These are phyloP conservation scores for Orthosia cruda DNA, from an alignment of 2,888 invertebrate species.

Conservation along the genomic window DNA sequence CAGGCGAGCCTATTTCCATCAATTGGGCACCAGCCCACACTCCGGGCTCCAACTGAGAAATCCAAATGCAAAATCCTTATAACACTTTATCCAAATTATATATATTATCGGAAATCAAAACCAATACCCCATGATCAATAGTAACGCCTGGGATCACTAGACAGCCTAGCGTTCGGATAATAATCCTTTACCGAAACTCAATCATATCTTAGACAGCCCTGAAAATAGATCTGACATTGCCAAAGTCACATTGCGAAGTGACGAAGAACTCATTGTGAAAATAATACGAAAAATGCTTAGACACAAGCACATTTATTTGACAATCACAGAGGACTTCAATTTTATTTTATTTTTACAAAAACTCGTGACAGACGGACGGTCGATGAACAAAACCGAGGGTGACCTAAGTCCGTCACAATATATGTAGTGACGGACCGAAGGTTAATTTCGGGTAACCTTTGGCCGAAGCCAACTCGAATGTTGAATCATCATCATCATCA, in stretches of 20 bases:
- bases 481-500: no score
- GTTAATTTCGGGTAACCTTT: no score
- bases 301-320: conserved; percentile 27
- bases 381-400: conserved; percentile 11
- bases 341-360: conserved; percentile 41
- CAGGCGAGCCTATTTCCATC: no score
- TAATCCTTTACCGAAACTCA: not conserved
- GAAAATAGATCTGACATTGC: not conserved
- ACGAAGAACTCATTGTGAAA: conserved; percentile 6
- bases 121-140: no score
- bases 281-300: conserved; percentile 27
- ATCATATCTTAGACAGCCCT: not conserved
- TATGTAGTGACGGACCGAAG: no score
- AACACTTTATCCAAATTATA: no score
- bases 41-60: no score
- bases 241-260: conserved; percentile 20
- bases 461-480: no score
- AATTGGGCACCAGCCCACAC: no score
- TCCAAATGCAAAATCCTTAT: no score
- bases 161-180: not conserved
- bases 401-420: conserved; percentile 8
- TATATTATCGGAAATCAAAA: no score
- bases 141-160: no score
- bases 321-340: conserved; percentile 35
- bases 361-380: conserved; percentile 42